Percentiles rank a stretch among this genome's conserved stretches.
Evolutionary conservation across 2,113 vertebrate species (phyloP).

Genomic region (Stigmatopora nigra): DNA sequence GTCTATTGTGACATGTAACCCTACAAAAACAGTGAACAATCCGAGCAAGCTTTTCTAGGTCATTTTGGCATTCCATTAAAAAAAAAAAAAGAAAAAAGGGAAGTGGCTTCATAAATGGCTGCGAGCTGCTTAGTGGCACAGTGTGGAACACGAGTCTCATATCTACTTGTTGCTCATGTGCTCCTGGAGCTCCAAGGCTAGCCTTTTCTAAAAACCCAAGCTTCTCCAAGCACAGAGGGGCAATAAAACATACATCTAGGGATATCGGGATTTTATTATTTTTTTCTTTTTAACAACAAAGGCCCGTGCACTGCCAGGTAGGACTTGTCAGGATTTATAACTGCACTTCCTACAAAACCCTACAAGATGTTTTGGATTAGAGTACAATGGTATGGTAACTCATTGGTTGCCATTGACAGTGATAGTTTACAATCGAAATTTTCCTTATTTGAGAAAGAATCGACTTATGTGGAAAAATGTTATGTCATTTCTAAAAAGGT

Average conservation of each 20-base stretch:
- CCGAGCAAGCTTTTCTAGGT: background rate
- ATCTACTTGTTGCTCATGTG: background rate
- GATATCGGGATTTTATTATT: background rate
- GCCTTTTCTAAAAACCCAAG: background rate
- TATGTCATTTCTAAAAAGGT: too few relatives aligned
- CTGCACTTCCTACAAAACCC: background rate
- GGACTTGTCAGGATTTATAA: conserved; percentile 1
- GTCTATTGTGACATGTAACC: background rate
- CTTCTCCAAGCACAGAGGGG: background rate
- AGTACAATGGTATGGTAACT: background rate
- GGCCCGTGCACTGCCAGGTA: background rate
- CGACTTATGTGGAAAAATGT: too few relatives aligned
- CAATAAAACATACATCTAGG: background rate
- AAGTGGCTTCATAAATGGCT: conserved; percentile 4
- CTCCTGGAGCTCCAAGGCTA: background rate
- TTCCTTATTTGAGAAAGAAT: too few relatives aligned
- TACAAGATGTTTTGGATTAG: conserved; percentile 2
- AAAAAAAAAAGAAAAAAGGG: background rate
- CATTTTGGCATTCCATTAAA: background rate
- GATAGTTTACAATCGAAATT: background rate
- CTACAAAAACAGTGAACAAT: background rate
- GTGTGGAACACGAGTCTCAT: conserved; percentile 2
- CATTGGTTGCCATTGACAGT: too few relatives aligned
- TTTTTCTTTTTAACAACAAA: background rate
- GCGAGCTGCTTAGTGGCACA: background rate